Evolutionary conservation across 1,140 invertebrate species (phyloP).

Genomic region (Neodiprion fabricii): DNA sequence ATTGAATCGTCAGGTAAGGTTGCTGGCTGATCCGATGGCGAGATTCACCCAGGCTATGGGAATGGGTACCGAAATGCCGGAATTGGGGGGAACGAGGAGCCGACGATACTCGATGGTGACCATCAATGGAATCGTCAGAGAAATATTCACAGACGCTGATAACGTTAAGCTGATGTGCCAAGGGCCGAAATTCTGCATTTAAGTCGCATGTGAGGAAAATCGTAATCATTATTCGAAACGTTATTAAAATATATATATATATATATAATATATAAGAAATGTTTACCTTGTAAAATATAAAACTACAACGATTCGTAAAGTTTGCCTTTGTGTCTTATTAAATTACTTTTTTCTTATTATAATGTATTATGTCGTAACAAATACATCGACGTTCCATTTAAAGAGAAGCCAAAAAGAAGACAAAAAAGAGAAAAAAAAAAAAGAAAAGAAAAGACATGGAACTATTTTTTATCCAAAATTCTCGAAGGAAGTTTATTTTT

Average conservation of each 20-base stretch:
- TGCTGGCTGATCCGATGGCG: conserved; percentile 65
- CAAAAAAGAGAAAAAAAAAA: conserved; percentile 16
- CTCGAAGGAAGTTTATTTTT: too few relatives aligned
- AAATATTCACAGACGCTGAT: conserved; percentile 25
- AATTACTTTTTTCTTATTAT: neutral
- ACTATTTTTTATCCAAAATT: neutral
- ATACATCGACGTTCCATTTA: neutral
- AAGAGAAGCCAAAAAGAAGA: conserved; percentile 18
- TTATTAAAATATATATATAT: neutral
- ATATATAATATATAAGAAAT: too few relatives aligned
- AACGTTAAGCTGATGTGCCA: conserved; percentile 23
- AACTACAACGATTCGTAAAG: too few relatives aligned
- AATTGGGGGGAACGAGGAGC: conserved; percentile 60
- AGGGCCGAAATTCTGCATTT: neutral
- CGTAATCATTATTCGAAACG: neutral
- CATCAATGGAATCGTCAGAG: conserved; percentile 56
- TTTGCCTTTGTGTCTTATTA: too few relatives aligned
- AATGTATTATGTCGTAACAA: neutral
- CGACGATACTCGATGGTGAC: conserved; percentile 66
- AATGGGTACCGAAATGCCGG: conserved; percentile 61
- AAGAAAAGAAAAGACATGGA: neutral
- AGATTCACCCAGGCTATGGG: conserved; percentile 62
- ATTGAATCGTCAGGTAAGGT: conserved; percentile 53
- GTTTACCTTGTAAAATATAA: too few relatives aligned
- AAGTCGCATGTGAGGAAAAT: neutral